Percentiles rank a stretch among this genome's conserved stretches.
Evolutionary conservation across 2,888 invertebrate genomes (phyloP).

Genomic region (Sceliomorpha sp.): DNA sequence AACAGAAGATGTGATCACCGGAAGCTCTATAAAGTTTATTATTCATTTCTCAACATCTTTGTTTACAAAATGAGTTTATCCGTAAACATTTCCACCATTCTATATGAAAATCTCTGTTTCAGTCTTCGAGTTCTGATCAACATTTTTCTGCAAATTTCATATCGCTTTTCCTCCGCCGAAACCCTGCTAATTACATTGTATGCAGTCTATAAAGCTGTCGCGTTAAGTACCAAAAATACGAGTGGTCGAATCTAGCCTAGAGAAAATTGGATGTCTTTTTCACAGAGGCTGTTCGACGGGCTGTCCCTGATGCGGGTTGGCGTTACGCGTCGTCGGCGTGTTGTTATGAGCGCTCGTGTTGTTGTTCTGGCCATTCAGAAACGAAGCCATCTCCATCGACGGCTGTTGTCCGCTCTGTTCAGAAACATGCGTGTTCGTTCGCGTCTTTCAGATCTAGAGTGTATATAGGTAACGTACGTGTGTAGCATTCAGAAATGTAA

Average conservation of each 20-base stretch:
- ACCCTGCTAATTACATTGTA: not conserved
- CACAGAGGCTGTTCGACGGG: slow-evolving; percentile 71
- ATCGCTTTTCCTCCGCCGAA: too few species aligned
- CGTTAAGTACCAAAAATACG: slow-evolving; percentile 13
- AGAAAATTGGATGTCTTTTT: slow-evolving; percentile 46
- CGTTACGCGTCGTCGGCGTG: slow-evolving; percentile 64
- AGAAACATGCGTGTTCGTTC: slow-evolving; percentile 80
- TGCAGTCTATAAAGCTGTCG: slow-evolving; percentile 10
- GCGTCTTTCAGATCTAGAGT: slow-evolving; percentile 80
- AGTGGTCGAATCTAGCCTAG: slow-evolving; percentile 5
- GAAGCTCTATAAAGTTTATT: too few species aligned
- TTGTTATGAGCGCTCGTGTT: slow-evolving; percentile 73
- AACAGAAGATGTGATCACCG: slow-evolving; percentile 74
- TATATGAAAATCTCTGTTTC: too few species aligned
- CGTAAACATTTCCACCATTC: too few species aligned
- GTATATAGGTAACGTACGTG: slow-evolving; percentile 77
- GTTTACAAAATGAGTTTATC: too few species aligned
- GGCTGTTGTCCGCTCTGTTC: slow-evolving; percentile 79
- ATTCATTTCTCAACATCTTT: too few species aligned
- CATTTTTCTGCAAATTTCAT: too few species aligned
- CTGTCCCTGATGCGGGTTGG: slow-evolving; percentile 65
- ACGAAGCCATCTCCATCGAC: slow-evolving; percentile 79
- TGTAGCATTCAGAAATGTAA: slow-evolving; percentile 67
- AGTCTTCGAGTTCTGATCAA: too few species aligned
- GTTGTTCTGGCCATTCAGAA: slow-evolving; percentile 79